Percentiles rank a stretch among this genome's conserved stretches.
phyloP scores from a whole-genome alignment of 2,113 vertebrate species.

The Pycnonotus jocosus region DNA sequence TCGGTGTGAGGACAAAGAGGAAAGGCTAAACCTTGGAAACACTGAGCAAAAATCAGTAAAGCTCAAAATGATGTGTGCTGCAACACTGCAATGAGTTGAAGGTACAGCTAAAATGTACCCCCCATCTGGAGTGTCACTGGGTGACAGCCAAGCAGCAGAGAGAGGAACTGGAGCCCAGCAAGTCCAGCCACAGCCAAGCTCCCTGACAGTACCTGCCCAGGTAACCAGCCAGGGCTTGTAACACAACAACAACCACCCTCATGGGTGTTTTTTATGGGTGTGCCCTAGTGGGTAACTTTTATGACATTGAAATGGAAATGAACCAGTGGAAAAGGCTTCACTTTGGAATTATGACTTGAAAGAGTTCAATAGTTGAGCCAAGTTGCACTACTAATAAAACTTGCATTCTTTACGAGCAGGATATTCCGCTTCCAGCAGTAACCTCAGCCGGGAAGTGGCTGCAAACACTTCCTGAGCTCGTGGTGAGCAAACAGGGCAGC shows the following conservation, averaged over 20 bases:
- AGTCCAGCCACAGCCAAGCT: background rate
- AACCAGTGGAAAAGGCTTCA: background rate
- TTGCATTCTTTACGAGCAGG: background rate
- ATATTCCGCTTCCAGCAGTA: background rate
- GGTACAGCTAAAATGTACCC: background rate
- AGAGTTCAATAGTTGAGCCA: background rate
- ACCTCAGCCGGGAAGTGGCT: accelerated
- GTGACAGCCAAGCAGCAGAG: background rate
- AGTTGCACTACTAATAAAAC: no score
- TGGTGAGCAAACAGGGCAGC: background rate
- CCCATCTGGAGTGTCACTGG: background rate
- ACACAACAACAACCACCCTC: accelerated
- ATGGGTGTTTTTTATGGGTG: accelerated
- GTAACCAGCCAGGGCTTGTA: background rate
- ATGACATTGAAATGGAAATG: background rate
- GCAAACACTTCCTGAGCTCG: background rate
- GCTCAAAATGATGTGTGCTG: background rate
- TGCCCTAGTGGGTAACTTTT: background rate
- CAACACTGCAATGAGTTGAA: background rate
- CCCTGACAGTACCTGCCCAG: background rate
- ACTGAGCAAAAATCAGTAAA: background rate
- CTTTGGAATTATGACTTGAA: background rate
- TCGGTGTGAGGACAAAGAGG: background rate
- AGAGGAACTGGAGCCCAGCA: accelerated
- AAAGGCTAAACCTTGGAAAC: background rate